Conservation (phyloP, 2,797 vertebrate species). For the Tokudaia muenninki region DNA sequence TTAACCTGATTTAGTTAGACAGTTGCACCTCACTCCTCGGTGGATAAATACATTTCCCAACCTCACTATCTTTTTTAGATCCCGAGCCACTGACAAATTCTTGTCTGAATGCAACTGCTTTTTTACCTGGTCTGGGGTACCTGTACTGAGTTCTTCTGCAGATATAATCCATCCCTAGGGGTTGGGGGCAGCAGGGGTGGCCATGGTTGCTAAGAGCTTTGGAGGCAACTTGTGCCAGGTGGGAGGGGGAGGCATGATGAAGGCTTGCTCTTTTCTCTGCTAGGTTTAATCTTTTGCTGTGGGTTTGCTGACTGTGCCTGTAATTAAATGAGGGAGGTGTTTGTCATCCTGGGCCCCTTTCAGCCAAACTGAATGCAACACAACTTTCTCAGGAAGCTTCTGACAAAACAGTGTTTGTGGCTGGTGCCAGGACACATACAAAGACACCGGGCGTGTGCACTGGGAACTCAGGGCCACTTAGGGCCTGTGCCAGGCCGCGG, state of each 20-base stretch:
- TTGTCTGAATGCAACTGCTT: slow-evolving; percentile 55
- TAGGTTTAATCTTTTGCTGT: slow-evolving; percentile 74
- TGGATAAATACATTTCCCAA: slow-evolving; percentile 53
- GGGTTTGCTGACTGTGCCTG: slow-evolving; percentile 71
- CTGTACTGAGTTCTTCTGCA: slow-evolving; percentile 45
- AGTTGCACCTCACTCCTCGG: slow-evolving; percentile 60
- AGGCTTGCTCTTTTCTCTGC: slow-evolving; percentile 74
- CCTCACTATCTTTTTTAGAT: slow-evolving; percentile 71
- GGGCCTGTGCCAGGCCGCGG: slow-evolving; percentile 54
- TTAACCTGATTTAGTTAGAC: slow-evolving; percentile 72
- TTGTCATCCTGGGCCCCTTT: slow-evolving; percentile 75
- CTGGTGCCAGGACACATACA: slow-evolving; percentile 66
- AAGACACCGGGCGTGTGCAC: not conserved
- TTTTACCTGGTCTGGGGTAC: slow-evolving; percentile 40
- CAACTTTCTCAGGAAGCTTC: slow-evolving; percentile 82
- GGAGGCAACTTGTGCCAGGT: slow-evolving; percentile 38
- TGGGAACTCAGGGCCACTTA: slow-evolving; percentile 57
- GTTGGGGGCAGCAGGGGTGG: not conserved
- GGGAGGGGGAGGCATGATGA: not conserved
- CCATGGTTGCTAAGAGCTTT: slow-evolving; percentile 55
- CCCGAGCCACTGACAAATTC: slow-evolving; percentile 63
- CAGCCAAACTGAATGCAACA: slow-evolving; percentile 65
- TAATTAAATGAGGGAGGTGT: slow-evolving; percentile 78
- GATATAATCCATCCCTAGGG: not conserved
- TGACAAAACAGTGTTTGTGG: slow-evolving; percentile 79